These are phyloP conservation scores for Microctonus hyperodae DNA, from an alignment of 2,888 invertebrate genomes.

Conservation along the genomic window DNA sequence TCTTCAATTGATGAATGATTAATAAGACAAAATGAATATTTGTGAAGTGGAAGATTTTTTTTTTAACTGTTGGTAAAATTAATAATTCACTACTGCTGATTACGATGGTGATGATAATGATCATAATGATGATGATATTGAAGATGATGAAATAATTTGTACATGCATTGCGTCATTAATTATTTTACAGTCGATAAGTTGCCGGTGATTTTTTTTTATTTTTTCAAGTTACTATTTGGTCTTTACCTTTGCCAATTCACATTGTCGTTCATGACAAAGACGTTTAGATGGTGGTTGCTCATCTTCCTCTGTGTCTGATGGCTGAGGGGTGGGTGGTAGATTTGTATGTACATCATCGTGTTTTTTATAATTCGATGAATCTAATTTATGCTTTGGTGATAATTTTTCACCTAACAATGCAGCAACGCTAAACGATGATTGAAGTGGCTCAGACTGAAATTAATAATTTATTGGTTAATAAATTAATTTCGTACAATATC, in stretches of 20 bases:
- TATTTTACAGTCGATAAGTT: conserved; percentile 2
- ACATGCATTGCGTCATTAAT: too few relatives aligned
- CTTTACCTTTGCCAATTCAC: conserved; percentile 66
- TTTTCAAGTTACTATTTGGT: background rate
- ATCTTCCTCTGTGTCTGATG: conserved; percentile 84
- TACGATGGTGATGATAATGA: too few relatives aligned
- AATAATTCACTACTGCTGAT: too few relatives aligned
- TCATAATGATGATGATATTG: too few relatives aligned
- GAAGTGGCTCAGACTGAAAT: conserved; percentile 53
- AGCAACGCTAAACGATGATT: conserved; percentile 59
- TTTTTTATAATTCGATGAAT: background rate
- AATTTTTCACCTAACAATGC: conserved; percentile 57
- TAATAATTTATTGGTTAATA: conserved; percentile 28
- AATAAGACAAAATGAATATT: conserved; percentile 17
- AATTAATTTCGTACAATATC: background rate
- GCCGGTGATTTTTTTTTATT: background rate
- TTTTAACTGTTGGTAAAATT: conserved; percentile 5
- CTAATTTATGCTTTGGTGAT: conserved; percentile 30
- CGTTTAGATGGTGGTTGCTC: conserved; percentile 67
- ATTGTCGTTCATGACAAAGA: conserved; percentile 65
- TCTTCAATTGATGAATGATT: background rate
- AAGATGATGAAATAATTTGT: too few relatives aligned
- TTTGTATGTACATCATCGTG: conserved; percentile 32
- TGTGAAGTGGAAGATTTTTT: background rate
- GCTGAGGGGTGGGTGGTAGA: conserved; percentile 76